A percentile compares a stretch with the other conserved stretches of the same genome.
Conservation (phyloP, 2,888 invertebrate species). For the Plagodis pulveraria region DNA sequence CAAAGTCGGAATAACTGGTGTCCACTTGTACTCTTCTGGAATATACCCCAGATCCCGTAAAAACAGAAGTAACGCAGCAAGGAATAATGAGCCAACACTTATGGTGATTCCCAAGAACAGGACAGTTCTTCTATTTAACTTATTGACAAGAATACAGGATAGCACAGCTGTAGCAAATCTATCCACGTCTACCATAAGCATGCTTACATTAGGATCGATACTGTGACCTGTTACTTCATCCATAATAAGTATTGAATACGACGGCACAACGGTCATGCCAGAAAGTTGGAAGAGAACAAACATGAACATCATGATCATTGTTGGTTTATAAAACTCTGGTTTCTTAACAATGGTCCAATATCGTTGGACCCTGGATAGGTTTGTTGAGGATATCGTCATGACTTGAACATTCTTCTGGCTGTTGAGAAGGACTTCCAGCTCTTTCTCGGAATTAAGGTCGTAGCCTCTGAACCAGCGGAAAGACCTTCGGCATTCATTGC, state of each 20-base stretch:
- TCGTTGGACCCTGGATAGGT: slow-evolving; percentile 59
- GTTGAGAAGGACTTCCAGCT: slow-evolving; percentile 73
- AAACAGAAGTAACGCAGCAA: slow-evolving; percentile 74
- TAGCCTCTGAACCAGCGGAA: slow-evolving; percentile 86
- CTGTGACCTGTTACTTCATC: slow-evolving; percentile 82
- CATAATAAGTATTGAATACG: slow-evolving; percentile 88
- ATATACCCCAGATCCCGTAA: slow-evolving; percentile 65
- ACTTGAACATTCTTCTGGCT: slow-evolving; percentile 59
- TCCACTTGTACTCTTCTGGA: slow-evolving; percentile 66
- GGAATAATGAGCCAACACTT: slow-evolving; percentile 82
- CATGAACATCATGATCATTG: slow-evolving; percentile 86
- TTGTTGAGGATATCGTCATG: slow-evolving; percentile 49
- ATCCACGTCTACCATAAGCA: slow-evolving; percentile 87
- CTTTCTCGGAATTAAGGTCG: slow-evolving; percentile 70
- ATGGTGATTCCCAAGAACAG: slow-evolving; percentile 85
- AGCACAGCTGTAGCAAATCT: slow-evolving; percentile 85
- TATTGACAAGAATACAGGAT: slow-evolving; percentile 86
- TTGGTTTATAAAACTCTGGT: slow-evolving; percentile 85
- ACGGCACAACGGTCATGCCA: slow-evolving; percentile 88
- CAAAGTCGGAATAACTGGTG: slow-evolving; percentile 79
- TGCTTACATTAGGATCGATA: slow-evolving; percentile 86
- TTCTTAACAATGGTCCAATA: slow-evolving; percentile 59
- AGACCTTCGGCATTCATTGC: slow-evolving; percentile 82
- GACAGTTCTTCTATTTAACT: slow-evolving; percentile 85
- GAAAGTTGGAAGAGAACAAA: slow-evolving; percentile 88